phyloP scores from a whole-genome alignment of 2,888 invertebrate species.

The Phalera bucephala region DNA sequence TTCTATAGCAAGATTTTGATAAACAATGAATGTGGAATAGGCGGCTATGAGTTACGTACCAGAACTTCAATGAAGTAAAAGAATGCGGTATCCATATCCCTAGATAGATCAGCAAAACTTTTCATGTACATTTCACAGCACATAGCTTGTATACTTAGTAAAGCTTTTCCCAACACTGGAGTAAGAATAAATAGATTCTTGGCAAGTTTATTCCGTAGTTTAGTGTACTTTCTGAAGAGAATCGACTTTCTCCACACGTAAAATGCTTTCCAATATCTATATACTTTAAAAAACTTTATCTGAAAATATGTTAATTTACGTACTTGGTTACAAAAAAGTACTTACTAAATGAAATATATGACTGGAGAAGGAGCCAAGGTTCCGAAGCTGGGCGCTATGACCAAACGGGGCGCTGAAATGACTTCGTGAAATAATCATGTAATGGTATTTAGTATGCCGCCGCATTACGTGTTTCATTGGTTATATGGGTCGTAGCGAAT shows the following conservation, averaged over 20 bases:
- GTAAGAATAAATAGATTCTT: constrained; percentile 89
- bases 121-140: constrained; percentile 84
- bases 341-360: no score
- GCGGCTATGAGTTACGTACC: constrained; percentile 53
- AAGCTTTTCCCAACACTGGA: constrained; percentile 86
- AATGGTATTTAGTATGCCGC: no score
- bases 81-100: constrained; percentile 77
- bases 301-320: no score
- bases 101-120: constrained; percentile 84
- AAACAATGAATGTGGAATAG: no score
- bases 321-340: no score
- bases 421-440: no score
- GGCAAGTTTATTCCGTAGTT: constrained; percentile 82
- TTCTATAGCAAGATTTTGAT: no score
- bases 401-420: no score
- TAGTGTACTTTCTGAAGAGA: constrained; percentile 85
- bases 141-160: constrained; percentile 88
- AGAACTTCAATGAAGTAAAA: constrained; percentile 89
- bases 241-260: constrained; percentile 91
- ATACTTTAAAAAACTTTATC: constrained; percentile 87
- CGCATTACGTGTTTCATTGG: no score
- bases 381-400: no score
- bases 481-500: no score
- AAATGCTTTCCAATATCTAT: constrained; percentile 91
- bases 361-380: no score